phyloP scores from a whole-genome alignment of 2,113 vertebrate species.

The Corythornis vintsioides region DNA sequence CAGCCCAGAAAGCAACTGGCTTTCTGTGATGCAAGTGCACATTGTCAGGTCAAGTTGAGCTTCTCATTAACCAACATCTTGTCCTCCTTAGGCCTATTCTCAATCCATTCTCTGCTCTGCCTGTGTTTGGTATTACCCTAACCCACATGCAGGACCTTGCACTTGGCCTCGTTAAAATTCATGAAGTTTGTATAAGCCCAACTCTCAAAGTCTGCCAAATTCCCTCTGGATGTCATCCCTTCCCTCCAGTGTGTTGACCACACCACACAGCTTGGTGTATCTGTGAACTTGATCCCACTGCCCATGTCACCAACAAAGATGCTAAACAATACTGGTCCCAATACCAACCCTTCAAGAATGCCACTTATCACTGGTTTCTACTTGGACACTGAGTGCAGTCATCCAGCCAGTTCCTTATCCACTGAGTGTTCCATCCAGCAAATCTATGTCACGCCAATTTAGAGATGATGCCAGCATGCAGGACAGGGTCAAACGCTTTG shows the following conservation, averaged over 20 bases:
- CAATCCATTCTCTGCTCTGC: neutral
- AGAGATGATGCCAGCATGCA: neutral
- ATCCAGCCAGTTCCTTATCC: neutral
- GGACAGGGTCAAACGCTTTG: no score
- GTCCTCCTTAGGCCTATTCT: neutral
- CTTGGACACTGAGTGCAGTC: neutral
- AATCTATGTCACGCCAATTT: no score
- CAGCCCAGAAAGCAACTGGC: neutral
- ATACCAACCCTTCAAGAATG: neutral
- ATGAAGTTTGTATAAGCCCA: neutral
- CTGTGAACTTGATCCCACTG: neutral
- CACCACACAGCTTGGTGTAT: neutral
- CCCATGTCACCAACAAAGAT: neutral
- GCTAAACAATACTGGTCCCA: neutral
- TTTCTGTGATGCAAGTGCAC: neutral
- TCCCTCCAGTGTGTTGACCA: neutral
- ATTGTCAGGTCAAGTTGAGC: neutral
- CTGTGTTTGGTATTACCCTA: neutral
- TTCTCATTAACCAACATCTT: neutral
- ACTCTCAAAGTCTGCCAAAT: neutral
- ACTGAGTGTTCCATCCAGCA: no score
- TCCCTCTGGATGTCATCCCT: neutral
- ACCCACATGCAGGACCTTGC: neutral
- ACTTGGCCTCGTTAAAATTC: neutral
- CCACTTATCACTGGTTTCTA: neutral